Conservation (phyloP, 2,888 invertebrate genomes). For the Chrysodeixis includens region DNA sequence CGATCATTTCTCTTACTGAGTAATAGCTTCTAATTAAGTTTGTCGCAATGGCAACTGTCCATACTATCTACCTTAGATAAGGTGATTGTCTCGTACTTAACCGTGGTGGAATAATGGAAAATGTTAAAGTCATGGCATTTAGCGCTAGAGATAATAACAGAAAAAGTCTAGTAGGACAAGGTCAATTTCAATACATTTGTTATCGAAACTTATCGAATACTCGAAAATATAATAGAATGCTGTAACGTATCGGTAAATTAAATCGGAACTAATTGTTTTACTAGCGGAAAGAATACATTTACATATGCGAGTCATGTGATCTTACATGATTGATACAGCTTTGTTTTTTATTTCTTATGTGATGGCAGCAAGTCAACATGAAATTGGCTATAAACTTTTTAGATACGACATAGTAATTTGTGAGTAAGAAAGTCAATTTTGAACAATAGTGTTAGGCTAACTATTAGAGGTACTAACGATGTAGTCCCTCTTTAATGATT, state of each 20-base stretch:
- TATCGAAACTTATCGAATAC: slow-evolving; percentile 20
- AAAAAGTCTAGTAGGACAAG: slow-evolving; percentile 63
- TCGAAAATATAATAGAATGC: slow-evolving; percentile 1
- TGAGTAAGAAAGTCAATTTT: too few relatives aligned
- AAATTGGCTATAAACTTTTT: too few relatives aligned
- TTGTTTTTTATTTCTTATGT: too few relatives aligned
- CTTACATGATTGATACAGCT: neutral
- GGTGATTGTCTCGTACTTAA: slow-evolving; percentile 32
- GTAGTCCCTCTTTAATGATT: too few relatives aligned
- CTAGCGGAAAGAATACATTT: neutral
- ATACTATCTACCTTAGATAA: slow-evolving; percentile 21
- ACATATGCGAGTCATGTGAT: neutral
- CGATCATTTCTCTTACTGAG: slow-evolving; percentile 40
- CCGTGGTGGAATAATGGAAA: slow-evolving; percentile 42
- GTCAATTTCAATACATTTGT: slow-evolving; percentile 55
- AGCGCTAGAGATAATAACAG: slow-evolving; percentile 53
- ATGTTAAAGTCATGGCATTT: slow-evolving; percentile 44
- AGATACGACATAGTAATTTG: too few relatives aligned
- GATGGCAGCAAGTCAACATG: too few relatives aligned
- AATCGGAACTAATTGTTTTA: neutral
- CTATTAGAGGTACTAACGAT: too few relatives aligned
- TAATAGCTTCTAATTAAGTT: slow-evolving; percentile 41
- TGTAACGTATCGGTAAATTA: slow-evolving; percentile 5
- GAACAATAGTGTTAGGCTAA: too few relatives aligned
- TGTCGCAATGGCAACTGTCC: slow-evolving; percentile 46